A percentile compares a stretch with the other conserved stretches of the same genome.
Evolutionary conservation across 2,113 vertebrate species (phyloP).

Genomic region (Asarcornis scutulata): DNA sequence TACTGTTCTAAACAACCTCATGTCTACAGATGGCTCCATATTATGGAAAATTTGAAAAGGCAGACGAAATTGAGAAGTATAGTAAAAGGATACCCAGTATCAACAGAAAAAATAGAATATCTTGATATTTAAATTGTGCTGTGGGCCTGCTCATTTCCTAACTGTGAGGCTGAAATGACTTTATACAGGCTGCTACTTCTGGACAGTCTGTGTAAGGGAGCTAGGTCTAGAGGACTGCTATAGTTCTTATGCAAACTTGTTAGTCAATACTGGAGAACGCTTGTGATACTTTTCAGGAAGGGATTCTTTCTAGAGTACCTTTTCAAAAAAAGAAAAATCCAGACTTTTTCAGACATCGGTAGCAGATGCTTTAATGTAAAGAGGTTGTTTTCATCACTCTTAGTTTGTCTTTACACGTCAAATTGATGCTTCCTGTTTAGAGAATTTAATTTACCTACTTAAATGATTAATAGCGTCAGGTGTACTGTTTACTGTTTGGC

Average conservation of each 20-base stretch:
- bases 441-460: neutral
- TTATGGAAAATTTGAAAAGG: neutral
- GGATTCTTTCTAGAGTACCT: neutral
- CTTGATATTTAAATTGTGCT: neutral
- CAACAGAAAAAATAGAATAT: neutral
- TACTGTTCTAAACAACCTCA: neutral
- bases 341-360: neutral
- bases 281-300: neutral
- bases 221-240: neutral
- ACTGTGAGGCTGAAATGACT: neutral
- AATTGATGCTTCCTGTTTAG: neutral
- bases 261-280: neutral
- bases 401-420: neutral
- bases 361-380: neutral
- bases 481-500: neutral
- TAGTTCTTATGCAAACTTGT: neutral
- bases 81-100: neutral
- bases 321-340: neutral
- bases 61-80: neutral
- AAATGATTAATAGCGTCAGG: neutral
- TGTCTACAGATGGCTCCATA: neutral
- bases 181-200: neutral
- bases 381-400: neutral
- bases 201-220: neutral
- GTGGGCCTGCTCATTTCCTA: neutral